Evolutionary conservation across 2,888 invertebrate genomes (phyloP).

Genomic region (Hybos culiciformis): DNA sequence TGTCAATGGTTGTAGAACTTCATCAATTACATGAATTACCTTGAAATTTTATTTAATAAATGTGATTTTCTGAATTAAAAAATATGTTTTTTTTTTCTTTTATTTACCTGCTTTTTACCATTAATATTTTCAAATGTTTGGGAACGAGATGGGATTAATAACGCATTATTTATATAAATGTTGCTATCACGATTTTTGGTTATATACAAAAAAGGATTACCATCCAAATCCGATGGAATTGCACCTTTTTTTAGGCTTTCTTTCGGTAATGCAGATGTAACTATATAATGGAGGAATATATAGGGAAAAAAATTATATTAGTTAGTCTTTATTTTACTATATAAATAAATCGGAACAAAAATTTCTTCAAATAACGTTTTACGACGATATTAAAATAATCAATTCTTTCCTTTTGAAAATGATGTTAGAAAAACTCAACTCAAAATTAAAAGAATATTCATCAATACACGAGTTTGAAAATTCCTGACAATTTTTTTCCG

Average conservation of each 20-base stretch:
- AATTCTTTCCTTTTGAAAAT: too few species aligned
- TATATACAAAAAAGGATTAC: slow-evolving; percentile 76
- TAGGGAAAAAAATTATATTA: too few species aligned
- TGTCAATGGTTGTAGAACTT: slow-evolving; percentile 67
- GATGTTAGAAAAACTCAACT: too few species aligned
- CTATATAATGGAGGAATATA: too few species aligned
- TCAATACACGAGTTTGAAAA: too few species aligned
- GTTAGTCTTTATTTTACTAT: too few species aligned
- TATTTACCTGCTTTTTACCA: slow-evolving; percentile 46
- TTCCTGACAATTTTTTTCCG: too few species aligned
- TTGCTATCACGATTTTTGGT: slow-evolving; percentile 54
- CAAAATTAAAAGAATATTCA: too few species aligned
- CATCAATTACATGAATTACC: slow-evolving; percentile 82
- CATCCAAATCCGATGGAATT: slow-evolving; percentile 67
- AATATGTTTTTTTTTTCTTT: neutral
- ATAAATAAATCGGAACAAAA: too few species aligned
- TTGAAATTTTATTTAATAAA: slow-evolving; percentile 26
- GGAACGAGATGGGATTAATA: slow-evolving; percentile 54
- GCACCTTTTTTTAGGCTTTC: slow-evolving; percentile 35
- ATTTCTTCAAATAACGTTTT: too few species aligned
- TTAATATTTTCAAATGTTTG: slow-evolving; percentile 46
- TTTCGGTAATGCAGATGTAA: slow-evolving; percentile 59
- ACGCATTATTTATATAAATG: slow-evolving; percentile 77
- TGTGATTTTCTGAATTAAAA: neutral
- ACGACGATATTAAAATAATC: too few species aligned